These are phyloP conservation scores for Psilopsiagon aurifrons DNA, from an alignment of 2,113 vertebrate species.

Conservation along the genomic window DNA sequence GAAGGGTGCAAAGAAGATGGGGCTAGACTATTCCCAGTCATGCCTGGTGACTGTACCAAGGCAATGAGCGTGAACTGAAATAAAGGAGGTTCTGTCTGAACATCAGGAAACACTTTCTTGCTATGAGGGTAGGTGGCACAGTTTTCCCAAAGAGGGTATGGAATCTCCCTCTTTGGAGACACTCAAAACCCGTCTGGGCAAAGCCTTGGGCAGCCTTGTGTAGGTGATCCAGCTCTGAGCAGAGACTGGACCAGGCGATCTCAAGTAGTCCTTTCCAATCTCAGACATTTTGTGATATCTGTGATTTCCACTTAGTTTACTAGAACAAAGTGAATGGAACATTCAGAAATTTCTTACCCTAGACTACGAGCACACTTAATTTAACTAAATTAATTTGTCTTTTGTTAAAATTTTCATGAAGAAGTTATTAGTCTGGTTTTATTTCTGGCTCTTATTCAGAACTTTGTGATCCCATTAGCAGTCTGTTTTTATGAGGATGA, in stretches of 20 bases:
- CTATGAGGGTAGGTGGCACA: not conserved
- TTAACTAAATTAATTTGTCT: conserved; percentile 59
- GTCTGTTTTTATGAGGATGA: conserved; percentile 28
- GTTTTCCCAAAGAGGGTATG: not conserved
- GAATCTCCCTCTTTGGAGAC: not conserved
- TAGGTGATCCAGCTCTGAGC: not conserved
- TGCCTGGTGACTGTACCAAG: not conserved
- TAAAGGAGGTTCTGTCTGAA: not conserved
- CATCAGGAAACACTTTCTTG: not conserved
- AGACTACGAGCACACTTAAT: conserved; percentile 32
- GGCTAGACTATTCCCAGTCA: not conserved
- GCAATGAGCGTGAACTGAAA: not conserved
- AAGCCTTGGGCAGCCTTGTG: not conserved
- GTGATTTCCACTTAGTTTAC: conserved; percentile 37
- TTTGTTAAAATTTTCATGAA: conserved; percentile 68
- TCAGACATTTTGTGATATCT: not conserved
- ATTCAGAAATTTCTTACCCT: conserved; percentile 16
- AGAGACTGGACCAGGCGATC: not conserved
- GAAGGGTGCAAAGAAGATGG: not conserved
- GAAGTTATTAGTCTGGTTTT: conserved; percentile 63
- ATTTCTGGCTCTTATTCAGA: conserved; percentile 55
- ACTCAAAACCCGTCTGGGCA: not conserved
- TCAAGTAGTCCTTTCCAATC: not conserved
- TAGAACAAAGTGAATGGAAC: not conserved
- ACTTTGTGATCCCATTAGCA: conserved; percentile 50